Evolutionary conservation across 2,797 vertebrate genomes (phyloP), one percentile per base, ranked within the genome.

Genomic region (Sparus aurata): DNA sequence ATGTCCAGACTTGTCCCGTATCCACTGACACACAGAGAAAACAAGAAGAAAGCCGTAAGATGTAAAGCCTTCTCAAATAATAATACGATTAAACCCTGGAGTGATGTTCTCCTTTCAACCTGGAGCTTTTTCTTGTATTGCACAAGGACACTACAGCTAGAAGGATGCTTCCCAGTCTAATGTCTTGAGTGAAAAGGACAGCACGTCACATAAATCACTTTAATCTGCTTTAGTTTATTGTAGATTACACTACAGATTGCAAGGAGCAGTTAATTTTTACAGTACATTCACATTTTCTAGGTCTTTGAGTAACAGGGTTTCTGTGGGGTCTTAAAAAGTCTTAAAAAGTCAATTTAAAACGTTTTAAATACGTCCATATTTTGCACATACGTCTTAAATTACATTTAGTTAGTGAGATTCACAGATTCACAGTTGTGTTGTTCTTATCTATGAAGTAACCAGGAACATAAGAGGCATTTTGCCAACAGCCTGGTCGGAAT

Each of bases 1-100:
- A 71, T 88, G 92, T 82, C 85, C 79, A 65, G 85, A 85, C 91
- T 62, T 80, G 90, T 89, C 74, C 82, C 67, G 25, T 23, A 64
- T 50, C 54, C 76, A 46, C 62, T 58, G 38, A 66, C 53, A 79
- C 71, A 45, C 66, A 82, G 54, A 72, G 54, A 73, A 57, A 71
- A 70, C 34, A 60, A 62, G 57, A 62, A 74, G 27, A 45, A 38
- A 45, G 50, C 20, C 38, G 61, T 27, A 59, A 23, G 53, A 46
- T 67, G 30, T 62, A 41, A 80, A 75, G 1, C 13, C 59, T 80
- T 27, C 57, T 6, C 11, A 53, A 20, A 65, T 45, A 55, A 38
- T 55, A 60, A 62, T 66, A 50, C 23, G 57, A 60, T 73, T 64
- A 63, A 68, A 49, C 0, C 45, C 11, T 64, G 30, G 10, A 38